These are phyloP conservation scores for Dolichallabes microphthalmus DNA, from an alignment of 2,113 vertebrate genomes.

Conservation along the genomic window DNA sequence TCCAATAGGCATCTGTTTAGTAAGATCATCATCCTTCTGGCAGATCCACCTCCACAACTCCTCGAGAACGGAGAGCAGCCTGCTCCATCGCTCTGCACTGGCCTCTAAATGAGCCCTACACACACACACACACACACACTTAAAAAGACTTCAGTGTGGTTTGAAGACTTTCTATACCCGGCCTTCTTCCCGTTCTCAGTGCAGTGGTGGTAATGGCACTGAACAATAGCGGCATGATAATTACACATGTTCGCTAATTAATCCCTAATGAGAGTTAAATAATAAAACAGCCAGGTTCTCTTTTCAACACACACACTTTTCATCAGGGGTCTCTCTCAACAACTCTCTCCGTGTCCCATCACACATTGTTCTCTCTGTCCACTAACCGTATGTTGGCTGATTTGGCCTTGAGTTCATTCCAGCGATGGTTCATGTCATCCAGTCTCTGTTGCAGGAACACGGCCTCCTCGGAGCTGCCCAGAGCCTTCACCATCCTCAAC, in stretches of 20 bases:
- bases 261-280: conserved; percentile 57
- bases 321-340: neutral
- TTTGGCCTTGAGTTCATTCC: conserved; percentile 92
- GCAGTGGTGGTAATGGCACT: conserved; percentile 43
- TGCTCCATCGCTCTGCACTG: conserved; percentile 91
- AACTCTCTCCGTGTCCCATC: neutral
- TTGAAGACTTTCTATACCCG: neutral
- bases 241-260: conserved; percentile 68
- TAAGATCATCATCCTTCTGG: conserved; percentile 89
- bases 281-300: conserved; percentile 43
- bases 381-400: conserved; percentile 88
- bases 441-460: conserved; percentile 90
- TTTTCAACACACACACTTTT: conserved; percentile 31
- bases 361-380: neutral
- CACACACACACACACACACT: conserved; percentile 37
- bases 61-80: conserved; percentile 85
- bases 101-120: conserved; percentile 90
- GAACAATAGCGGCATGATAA: conserved; percentile 56
- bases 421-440: conserved; percentile 98
- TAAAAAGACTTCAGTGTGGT: neutral
- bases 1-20: conserved; percentile 92
- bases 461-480: conserved; percentile 93
- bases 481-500: conserved; percentile 93
- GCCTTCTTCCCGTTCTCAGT: neutral
- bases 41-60: conserved; percentile 94